Conservation (phyloP, 92 coral and sea anemone genomes). For the Epizoanthus rinbou region DNA sequence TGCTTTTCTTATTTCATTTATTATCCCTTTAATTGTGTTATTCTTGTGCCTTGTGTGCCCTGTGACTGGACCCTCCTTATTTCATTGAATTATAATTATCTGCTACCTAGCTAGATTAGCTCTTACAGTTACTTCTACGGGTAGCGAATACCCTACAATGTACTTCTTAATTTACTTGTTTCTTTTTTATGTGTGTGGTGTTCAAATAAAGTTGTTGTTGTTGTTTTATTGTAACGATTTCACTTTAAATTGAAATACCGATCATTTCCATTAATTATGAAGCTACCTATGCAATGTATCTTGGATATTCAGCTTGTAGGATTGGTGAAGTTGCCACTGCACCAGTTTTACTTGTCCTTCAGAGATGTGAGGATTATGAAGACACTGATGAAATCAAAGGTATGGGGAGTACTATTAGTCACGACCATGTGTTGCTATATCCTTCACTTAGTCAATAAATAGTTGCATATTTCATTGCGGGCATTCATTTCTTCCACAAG, state of each 20-base stretch:
- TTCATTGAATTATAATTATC: too few relatives aligned
- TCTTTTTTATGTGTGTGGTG: too few relatives aligned
- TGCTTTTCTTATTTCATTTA: too few relatives aligned
- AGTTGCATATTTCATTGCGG: background rate
- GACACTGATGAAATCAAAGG: conserved; percentile 95
- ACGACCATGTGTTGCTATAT: background rate
- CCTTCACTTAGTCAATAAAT: background rate
- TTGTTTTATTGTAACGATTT: background rate
- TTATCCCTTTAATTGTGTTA: too few relatives aligned
- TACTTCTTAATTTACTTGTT: too few relatives aligned
- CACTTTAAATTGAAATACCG: background rate
- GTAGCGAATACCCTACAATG: too few relatives aligned
- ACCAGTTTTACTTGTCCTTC: conserved; percentile 92
- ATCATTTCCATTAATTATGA: background rate
- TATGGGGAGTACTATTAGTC: conserved; percentile 17
- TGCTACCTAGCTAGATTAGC: too few relatives aligned
- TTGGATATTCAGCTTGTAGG: conserved; percentile 80
- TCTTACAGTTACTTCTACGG: too few relatives aligned
- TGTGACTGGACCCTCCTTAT: too few relatives aligned
- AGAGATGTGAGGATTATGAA: conserved; percentile 84
- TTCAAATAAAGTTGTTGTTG: too few relatives aligned
- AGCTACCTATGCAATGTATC: background rate
- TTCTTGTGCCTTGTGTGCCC: too few relatives aligned
- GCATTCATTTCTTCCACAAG: conserved; percentile 39
- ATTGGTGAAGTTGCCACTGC: conserved; percentile 88